Percentiles rank a stretch among this genome's conserved stretches.
phyloP scores from a whole-genome alignment of 2,888 invertebrate genomes.

The Calephelis perditalis region DNA sequence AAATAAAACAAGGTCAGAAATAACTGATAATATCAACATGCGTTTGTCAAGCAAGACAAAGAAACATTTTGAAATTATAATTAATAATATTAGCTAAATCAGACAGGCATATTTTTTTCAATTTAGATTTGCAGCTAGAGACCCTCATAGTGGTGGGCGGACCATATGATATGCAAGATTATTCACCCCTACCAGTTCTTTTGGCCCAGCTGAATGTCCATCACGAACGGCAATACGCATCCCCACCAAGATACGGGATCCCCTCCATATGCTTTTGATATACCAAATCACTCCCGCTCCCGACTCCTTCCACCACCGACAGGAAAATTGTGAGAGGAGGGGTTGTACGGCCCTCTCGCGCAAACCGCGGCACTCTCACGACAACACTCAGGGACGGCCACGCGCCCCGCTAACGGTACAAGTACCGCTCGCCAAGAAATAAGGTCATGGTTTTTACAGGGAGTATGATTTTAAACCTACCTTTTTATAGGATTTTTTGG shows the following conservation, averaged over 20 bases:
- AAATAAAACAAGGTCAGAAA: constrained; percentile 7
- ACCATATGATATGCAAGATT: constrained; percentile 58
- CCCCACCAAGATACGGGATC: constrained; percentile 75
- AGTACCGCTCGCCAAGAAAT: constrained; percentile 66
- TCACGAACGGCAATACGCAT: constrained; percentile 63
- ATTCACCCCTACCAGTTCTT: constrained; percentile 74
- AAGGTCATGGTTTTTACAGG: constrained; percentile 66
- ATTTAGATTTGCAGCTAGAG: constrained; percentile 31
- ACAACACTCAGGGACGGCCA: constrained; percentile 51
- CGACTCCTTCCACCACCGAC: constrained; percentile 71
- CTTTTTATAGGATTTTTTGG: not conserved
- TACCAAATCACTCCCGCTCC: constrained; percentile 75
- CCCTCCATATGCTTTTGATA: constrained; percentile 69
- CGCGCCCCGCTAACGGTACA: constrained; percentile 72
- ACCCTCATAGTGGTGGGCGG: constrained; percentile 48
- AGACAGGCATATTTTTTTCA: constrained; percentile 24
- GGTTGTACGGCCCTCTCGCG: constrained; percentile 62
- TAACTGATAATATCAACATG: too few species aligned
- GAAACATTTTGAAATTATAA: not conserved
- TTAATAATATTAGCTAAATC: not conserved
- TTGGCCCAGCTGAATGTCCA: constrained; percentile 56
- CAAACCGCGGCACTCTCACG: constrained; percentile 46
- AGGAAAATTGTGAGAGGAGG: constrained; percentile 72
- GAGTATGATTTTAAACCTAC: constrained; percentile 16
- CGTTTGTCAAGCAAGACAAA: not conserved